Evolutionary conservation across 1,140 invertebrate genomes (phyloP).

Genomic region (Adoxophyes honmai): DNA sequence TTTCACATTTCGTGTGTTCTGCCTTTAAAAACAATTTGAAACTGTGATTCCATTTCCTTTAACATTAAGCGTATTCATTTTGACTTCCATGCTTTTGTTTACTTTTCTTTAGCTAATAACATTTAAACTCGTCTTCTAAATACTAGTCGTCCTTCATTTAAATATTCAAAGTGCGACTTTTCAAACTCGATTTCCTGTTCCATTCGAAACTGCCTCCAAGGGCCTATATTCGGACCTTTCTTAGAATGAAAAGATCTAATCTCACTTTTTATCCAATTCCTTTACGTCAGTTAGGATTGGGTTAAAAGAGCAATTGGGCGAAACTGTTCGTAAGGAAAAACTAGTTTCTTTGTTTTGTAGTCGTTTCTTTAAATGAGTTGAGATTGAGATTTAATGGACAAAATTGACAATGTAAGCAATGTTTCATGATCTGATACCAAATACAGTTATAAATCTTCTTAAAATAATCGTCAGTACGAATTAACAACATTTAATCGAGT

Average conservation of each 20-base stretch:
- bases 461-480: too few relatives aligned
- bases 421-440: too few relatives aligned
- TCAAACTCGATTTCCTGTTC: conserved; percentile 30
- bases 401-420: too few relatives aligned
- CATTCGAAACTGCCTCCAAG: conserved; percentile 26
- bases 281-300: conserved; percentile 28
- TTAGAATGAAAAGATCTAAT: conserved; percentile 49
- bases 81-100: too few relatives aligned
- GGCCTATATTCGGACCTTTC: conserved; percentile 42
- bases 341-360: conserved; percentile 7
- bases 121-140: background rate
- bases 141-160: background rate
- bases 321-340: conserved; percentile 3
- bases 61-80: too few relatives aligned
- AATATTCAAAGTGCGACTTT: conserved; percentile 21
- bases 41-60: too few relatives aligned
- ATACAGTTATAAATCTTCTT: too few relatives aligned
- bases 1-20: too few relatives aligned
- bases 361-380: background rate
- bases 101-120: too few relatives aligned
- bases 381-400: background rate
- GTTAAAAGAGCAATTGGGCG: conserved; percentile 26
- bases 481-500: too few relatives aligned
- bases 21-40: too few relatives aligned
- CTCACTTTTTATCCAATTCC: conserved; percentile 36